Conservation (phyloP, 2,797 vertebrate genomes). For the Champsocephalus gunnari region DNA sequence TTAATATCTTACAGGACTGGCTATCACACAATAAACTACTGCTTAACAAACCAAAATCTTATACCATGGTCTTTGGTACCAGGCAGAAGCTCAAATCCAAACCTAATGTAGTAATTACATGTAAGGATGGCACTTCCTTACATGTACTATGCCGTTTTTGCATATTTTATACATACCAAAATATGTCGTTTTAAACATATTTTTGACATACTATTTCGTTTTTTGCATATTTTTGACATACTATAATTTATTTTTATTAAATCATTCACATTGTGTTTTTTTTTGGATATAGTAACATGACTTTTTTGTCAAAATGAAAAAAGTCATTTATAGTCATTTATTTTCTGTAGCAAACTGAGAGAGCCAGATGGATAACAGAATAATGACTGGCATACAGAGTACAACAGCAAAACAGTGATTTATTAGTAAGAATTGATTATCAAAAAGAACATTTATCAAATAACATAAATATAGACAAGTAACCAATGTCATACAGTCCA, state of each 20-base stretch:
- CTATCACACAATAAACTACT: too few relatives aligned
- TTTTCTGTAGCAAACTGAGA: neutral
- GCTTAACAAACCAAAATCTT: too few relatives aligned
- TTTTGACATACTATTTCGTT: neutral
- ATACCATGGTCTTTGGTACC: too few relatives aligned
- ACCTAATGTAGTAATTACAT: too few relatives aligned
- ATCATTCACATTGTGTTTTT: too few relatives aligned
- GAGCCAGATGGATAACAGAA: neutral
- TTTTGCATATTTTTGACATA: neutral
- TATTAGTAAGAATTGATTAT: conserved; percentile 69
- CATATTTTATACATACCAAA: too few relatives aligned
- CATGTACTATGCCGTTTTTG: too few relatives aligned
- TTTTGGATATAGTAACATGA: neutral
- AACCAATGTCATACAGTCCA: conserved; percentile 36
- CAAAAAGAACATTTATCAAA: conserved; percentile 45
- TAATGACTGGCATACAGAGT: conserved; percentile 1
- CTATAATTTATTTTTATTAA: neutral
- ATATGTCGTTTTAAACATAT: too few relatives aligned
- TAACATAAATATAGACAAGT: conserved; percentile 36
- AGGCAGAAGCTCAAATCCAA: too few relatives aligned
- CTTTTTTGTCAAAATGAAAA: neutral
- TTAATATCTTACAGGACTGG: too few relatives aligned
- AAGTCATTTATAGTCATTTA: neutral
- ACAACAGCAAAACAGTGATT: conserved; percentile 54
- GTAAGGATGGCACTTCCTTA: too few relatives aligned